Evolutionary conservation across 2,888 invertebrate genomes (phyloP).

Genomic region (Smittia aterrima): DNA sequence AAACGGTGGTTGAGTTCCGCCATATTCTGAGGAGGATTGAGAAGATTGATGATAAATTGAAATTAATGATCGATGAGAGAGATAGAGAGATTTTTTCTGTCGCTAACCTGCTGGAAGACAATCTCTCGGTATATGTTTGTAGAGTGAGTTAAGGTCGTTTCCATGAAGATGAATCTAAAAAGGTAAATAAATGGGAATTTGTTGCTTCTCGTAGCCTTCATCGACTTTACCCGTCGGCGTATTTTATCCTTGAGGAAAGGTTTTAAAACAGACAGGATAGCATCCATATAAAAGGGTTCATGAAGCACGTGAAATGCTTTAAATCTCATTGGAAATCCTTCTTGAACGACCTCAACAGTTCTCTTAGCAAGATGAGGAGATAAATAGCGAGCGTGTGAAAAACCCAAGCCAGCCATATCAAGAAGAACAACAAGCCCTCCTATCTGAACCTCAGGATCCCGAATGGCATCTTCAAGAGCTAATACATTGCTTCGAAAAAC

Average conservation of each 20-base stretch:
- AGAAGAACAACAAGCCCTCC: conserved; percentile 52
- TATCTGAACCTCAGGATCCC: conserved; percentile 59
- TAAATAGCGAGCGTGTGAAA: conserved; percentile 54
- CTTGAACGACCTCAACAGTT: conserved; percentile 56
- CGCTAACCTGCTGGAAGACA: conserved; percentile 57
- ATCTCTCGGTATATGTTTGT: conserved; percentile 65
- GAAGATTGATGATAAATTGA: background rate
- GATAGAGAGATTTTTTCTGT: background rate
- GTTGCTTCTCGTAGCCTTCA: background rate
- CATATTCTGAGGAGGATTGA: conserved; percentile 42
- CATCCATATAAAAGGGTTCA: conserved; percentile 74
- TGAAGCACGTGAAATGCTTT: conserved; percentile 70
- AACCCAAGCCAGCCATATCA: conserved; percentile 54
- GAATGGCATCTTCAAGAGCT: conserved; percentile 57
- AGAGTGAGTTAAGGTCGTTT: conserved; percentile 63
- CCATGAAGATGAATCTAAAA: conserved; percentile 65
- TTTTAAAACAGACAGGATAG: conserved; percentile 69
- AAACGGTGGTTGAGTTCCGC: conserved; percentile 46
- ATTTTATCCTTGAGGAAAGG: conserved; percentile 65
- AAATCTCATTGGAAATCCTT: conserved; percentile 64
- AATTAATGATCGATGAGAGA: background rate
- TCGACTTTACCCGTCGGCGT: conserved; percentile 53
- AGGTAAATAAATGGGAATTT: conserved; percentile 11
- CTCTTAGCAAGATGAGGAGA: conserved; percentile 55
- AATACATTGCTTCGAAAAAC: conserved; percentile 58